Conservation (phyloP, 2,113 vertebrate species). For the Seriola dumerili region DNA sequence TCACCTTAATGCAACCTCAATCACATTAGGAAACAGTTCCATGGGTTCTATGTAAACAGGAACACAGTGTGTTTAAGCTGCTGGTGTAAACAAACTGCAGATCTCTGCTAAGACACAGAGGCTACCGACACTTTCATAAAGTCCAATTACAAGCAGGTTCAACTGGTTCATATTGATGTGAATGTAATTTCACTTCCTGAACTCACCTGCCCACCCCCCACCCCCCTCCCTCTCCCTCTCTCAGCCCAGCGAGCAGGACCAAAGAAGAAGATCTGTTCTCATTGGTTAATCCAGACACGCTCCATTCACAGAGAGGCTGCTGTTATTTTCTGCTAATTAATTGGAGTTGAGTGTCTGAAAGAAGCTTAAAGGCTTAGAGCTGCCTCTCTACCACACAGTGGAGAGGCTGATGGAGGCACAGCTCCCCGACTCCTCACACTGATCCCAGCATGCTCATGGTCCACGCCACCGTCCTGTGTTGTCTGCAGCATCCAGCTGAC, state of each 20-base stretch:
- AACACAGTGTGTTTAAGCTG: neutral
- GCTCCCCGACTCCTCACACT: neutral
- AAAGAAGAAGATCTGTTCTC: neutral
- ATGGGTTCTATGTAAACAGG: neutral
- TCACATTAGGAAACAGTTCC: slow-evolving; percentile 22
- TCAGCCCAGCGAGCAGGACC: neutral
- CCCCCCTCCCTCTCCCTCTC: neutral
- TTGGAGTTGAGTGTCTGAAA: slow-evolving; percentile 50
- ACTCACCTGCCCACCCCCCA: neutral
- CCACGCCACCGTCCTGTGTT: neutral
- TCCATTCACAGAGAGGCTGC: slow-evolving; percentile 20
- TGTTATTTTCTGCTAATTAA: slow-evolving; percentile 60
- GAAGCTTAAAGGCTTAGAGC: slow-evolving; percentile 62
- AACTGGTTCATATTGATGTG: neutral
- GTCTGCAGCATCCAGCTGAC: neutral
- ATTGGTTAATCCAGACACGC: neutral
- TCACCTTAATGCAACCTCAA: slow-evolving; percentile 23
- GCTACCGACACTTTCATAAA: too few species aligned
- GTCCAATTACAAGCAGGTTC: neutral
- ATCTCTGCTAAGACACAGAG: too few species aligned
- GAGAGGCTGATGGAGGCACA: neutral
- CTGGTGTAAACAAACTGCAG: too few species aligned
- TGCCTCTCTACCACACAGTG: slow-evolving; percentile 29
- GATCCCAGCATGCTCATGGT: neutral
- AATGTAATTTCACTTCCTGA: neutral